These are phyloP conservation scores for Rhynchotus rufescens DNA, from an alignment of 2,797 vertebrate genomes.

Conservation along the genomic window DNA sequence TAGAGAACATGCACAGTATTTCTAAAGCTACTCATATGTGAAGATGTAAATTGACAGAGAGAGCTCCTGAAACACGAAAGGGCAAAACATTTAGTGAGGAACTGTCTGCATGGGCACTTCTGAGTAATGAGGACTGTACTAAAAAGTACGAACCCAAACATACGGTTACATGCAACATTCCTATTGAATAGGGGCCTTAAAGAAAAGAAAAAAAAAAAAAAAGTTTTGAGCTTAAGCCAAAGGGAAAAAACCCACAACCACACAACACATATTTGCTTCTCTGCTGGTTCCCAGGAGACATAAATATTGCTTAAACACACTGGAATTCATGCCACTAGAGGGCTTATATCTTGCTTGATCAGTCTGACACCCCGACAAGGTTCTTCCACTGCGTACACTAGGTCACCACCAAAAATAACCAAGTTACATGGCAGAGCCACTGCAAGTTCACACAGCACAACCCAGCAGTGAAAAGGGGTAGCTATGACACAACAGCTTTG, in stretches of 20 bases:
- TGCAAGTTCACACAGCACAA: background rate
- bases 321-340: background rate
- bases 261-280: background rate
- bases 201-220: no score
- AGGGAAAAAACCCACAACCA: background rate
- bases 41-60: background rate
- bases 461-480: background rate
- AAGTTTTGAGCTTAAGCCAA: background rate
- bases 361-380: background rate
- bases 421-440: background rate
- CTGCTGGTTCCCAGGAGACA: background rate
- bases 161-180: fast-evolving
- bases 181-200: fast-evolving
- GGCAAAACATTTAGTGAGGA: background rate
- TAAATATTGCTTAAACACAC: background rate
- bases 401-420: constrained; percentile 49
- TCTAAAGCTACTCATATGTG: background rate
- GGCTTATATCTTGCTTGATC: background rate
- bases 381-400: background rate
- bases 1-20: background rate
- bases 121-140: no score
- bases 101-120: background rate
- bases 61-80: background rate
- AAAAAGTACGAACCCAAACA: background rate
- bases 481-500: background rate